Percentiles rank a stretch among this genome's conserved stretches.
These are phyloP conservation scores for Drosophila kikkawai DNA, from an alignment of 1,140 invertebrate genomes.

Conservation along the genomic window DNA sequence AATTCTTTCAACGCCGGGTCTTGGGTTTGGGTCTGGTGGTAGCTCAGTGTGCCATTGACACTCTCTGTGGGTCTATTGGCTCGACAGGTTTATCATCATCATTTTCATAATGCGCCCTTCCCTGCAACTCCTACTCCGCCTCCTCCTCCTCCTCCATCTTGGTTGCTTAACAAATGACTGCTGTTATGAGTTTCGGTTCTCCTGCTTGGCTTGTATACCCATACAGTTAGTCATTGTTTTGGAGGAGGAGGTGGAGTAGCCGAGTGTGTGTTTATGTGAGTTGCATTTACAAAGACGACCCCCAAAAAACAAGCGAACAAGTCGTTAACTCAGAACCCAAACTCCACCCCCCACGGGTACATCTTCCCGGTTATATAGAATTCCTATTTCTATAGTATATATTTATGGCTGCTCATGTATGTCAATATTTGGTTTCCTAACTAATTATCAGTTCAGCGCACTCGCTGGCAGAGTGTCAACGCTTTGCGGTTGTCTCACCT, in stretches of 20 bases:
- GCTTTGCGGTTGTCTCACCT: conserved; percentile 46
- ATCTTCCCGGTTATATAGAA: conserved; percentile 9
- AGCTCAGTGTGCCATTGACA: conserved; percentile 63
- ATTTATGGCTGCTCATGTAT: conserved; percentile 62
- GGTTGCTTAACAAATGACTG: conserved; percentile 55
- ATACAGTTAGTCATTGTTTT: conserved; percentile 55
- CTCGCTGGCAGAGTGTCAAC: conserved; percentile 48
- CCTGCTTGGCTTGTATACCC: conserved; percentile 31
- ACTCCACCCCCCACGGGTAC: background rate
- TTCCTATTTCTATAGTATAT: conserved; percentile 28
- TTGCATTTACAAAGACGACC: conserved; percentile 57
- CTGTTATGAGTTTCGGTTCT: conserved; percentile 57
- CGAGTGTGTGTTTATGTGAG: conserved; percentile 21
- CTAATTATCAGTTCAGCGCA: conserved; percentile 84
- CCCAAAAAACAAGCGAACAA: conserved; percentile 36
- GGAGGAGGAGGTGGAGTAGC: background rate
- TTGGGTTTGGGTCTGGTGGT: conserved; percentile 8
- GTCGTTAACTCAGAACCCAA: conserved; percentile 26
- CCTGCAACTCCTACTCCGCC: conserved; percentile 7
- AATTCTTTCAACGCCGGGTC: conserved; percentile 42
- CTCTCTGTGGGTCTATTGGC: conserved; percentile 42
- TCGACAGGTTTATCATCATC: conserved; percentile 75
- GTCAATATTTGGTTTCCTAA: conserved; percentile 81
- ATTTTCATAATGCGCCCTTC: conserved; percentile 46
- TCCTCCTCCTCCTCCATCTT: conserved; percentile 14